Conservation (phyloP, 2,888 invertebrate species). For the Tanypteryx hageni region DNA sequence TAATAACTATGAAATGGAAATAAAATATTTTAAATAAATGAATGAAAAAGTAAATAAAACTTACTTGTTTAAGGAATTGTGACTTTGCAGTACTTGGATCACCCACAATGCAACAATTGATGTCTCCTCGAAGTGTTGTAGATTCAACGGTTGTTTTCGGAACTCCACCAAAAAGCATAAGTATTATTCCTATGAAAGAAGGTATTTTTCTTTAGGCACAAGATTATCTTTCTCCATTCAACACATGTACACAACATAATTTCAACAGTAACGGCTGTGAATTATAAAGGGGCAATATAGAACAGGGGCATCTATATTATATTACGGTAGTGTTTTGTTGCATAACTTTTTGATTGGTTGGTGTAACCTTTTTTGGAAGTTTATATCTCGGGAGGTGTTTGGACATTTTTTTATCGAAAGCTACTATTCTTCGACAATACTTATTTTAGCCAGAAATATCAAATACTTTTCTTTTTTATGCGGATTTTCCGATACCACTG, state of each 20-base stretch:
- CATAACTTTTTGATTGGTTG: too few relatives aligned
- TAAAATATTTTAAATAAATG: too few relatives aligned
- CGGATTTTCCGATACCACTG: too few relatives aligned
- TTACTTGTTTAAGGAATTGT: slow-evolving; percentile 95
- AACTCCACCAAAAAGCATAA: slow-evolving; percentile 98
- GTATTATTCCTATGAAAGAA: slow-evolving; percentile 82
- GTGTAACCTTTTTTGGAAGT: too few relatives aligned
- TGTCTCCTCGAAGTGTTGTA: slow-evolving; percentile 95
- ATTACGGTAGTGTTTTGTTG: too few relatives aligned
- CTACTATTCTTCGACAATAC: too few relatives aligned
- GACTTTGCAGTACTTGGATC: slow-evolving; percentile 99
- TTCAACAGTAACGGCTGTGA: background rate
- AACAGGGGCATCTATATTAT: background rate
- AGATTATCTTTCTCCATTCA: background rate
- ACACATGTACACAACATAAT: background rate
- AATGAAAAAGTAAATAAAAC: too few relatives aligned
- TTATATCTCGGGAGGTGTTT: too few relatives aligned
- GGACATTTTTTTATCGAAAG: too few relatives aligned
- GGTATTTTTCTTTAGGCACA: background rate
- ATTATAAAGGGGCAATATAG: background rate
- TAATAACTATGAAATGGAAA: too few relatives aligned
- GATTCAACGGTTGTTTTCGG: slow-evolving; percentile 94
- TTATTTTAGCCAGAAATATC: too few relatives aligned
- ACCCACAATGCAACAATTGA: slow-evolving; percentile 98
- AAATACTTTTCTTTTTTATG: too few relatives aligned